These are phyloP conservation scores for Rana temporaria DNA, from an alignment of 2,113 vertebrate genomes.

Conservation along the genomic window DNA sequence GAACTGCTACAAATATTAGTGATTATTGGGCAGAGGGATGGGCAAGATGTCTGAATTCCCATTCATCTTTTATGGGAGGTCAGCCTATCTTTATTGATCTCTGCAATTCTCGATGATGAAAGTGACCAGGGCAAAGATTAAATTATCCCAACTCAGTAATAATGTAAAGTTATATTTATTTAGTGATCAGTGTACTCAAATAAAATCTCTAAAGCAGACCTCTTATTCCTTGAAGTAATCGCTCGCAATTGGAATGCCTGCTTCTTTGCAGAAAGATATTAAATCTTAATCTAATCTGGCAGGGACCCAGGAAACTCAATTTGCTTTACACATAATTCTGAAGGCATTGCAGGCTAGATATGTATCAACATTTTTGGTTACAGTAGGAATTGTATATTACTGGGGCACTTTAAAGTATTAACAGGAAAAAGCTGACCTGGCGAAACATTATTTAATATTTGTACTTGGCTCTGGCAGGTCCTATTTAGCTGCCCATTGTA, in stretches of 20 bases:
- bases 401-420: constrained; percentile 17
- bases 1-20: constrained; percentile 13
- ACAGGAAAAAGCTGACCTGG: constrained; percentile 20
- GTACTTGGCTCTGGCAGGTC: background rate
- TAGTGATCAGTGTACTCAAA: constrained; percentile 39
- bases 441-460: background rate
- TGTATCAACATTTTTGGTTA: constrained; percentile 25
- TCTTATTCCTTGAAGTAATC: constrained; percentile 54
- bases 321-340: constrained; percentile 46
- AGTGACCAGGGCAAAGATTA: constrained; percentile 43
- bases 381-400: constrained; percentile 15
- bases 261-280: constrained; percentile 53
- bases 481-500: too few relatives aligned
- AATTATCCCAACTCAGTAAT: constrained; percentile 47
- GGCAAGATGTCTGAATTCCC: background rate
- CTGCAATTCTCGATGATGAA: constrained; percentile 32
- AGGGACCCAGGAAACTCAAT: constrained; percentile 45
- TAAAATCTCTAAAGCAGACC: constrained; percentile 42
- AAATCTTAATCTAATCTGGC: constrained; percentile 57
- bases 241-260: constrained; percentile 40
- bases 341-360: constrained; percentile 38
- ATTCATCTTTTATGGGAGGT: constrained; percentile 22
- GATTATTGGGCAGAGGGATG: constrained; percentile 20
- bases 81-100: constrained; percentile 37
- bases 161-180: constrained; percentile 55